Evolutionary conservation across 2,888 invertebrate species (phyloP), one percentile per base, ranked within the genome.

Genomic region (Xestia sexstrigata): DNA sequence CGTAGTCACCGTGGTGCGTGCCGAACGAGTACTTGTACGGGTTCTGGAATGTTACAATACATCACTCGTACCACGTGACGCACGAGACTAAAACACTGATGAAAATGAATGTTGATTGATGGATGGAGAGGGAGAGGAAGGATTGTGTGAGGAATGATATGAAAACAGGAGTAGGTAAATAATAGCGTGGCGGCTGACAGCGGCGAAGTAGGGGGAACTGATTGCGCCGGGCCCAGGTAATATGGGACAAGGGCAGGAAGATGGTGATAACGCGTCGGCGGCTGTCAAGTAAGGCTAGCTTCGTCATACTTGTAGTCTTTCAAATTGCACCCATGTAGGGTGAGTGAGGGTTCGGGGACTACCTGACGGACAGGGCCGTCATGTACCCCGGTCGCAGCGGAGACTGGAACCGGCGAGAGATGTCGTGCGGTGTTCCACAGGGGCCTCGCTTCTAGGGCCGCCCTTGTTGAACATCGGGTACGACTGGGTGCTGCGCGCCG

Each of bases 11-110:
- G 91, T 97, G 97, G 79, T 96, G 95, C 30, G 96, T 95, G 49
- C 98, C 98, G 91, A 98, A 98, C 35, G 97, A 97, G 89, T 97
- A 97, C 47, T 96, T 93, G 72, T 96, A 96, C 17, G 95, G 94
- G 76, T 95, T 95, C 93, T 96, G 95, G 0, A 91, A 90, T 45
- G n/a, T 39, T 66, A 69, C 45, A 65, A 66, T 15, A 55, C 58
- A 35, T 58, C 17, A 60, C 60, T 13, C 6, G 58, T 55, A 26
- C 30, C 26, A n/a, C n/a, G n/a, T 11, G 0, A 58, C 60, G 60
- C 30, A 60, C 15, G 15, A 49, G 8, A 49, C 49, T 49, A 23
- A 8, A 49, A 26, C 7, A 30, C 1, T 17, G 8, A 60, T 30
- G 17, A 26, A 58, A 15, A 30, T 30, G 1, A 17, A 26, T 58